Evolutionary conservation across 2,113 vertebrate genomes (phyloP).

Genomic region (Semnornis frantzii): DNA sequence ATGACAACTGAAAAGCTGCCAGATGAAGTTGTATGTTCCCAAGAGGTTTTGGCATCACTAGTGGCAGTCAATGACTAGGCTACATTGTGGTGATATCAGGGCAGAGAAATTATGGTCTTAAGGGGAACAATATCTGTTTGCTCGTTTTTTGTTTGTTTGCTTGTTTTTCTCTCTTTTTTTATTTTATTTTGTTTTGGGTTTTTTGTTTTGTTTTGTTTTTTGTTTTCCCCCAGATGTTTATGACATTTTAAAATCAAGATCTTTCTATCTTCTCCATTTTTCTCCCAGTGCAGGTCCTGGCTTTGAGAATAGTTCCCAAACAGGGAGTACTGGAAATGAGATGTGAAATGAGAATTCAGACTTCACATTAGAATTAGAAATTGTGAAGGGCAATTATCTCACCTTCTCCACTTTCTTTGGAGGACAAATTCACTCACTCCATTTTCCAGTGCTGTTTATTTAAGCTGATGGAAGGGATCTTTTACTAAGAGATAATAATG

Average conservation of each 20-base stretch:
- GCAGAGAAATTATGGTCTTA: background rate
- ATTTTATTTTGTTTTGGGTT: too few species aligned
- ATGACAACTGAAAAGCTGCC: background rate
- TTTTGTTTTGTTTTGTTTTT: fast-evolving
- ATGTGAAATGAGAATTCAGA: slow-evolving; percentile 21
- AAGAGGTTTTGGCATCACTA: background rate
- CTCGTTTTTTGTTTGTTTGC: background rate
- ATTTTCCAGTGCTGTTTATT: background rate
- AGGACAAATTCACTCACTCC: background rate
- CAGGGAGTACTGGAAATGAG: background rate
- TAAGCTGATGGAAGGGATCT: background rate
- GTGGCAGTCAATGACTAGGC: background rate
- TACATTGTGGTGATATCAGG: background rate
- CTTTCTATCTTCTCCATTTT: background rate
- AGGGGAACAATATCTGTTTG: background rate
- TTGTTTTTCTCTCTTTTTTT: too few species aligned
- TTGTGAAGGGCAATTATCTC: background rate
- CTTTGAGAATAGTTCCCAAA: background rate
- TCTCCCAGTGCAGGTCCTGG: background rate
- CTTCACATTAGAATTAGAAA: slow-evolving; percentile 12
- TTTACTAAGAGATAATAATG: slow-evolving; percentile 11
- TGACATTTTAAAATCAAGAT: background rate
- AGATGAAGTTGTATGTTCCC: fast-evolving
- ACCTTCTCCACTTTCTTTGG: background rate
- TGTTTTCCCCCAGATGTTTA: background rate